Percentiles rank a stretch among this genome's conserved stretches.
phyloP scores from a whole-genome alignment of 2,113 vertebrate species.

The Daphoenositta chrysoptera region DNA sequence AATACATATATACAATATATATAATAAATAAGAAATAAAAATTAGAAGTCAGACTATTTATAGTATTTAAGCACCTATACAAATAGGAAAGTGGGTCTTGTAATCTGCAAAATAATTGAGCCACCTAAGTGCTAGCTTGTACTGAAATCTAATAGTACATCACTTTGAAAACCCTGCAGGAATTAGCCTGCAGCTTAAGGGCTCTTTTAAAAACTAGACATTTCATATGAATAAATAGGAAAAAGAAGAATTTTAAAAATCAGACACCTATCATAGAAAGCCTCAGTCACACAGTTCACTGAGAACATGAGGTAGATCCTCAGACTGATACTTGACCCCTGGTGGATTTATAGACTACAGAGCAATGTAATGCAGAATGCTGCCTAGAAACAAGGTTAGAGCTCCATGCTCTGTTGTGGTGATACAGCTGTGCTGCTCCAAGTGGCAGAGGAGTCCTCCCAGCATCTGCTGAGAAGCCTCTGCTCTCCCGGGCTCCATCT shows the following conservation, averaged over 20 bases:
- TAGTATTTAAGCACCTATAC: background rate
- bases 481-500: background rate
- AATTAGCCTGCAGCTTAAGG: background rate
- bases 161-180: background rate
- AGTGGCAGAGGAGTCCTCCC: background rate
- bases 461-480: background rate
- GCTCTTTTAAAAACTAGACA: background rate
- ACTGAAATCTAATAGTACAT: background rate
- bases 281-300: rapidly evolving
- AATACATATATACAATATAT: background rate
- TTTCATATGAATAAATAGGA: background rate
- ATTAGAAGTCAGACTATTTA: background rate
- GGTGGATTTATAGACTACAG: background rate
- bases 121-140: background rate
- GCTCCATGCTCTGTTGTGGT: background rate
- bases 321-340: background rate
- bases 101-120: background rate
- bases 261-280: background rate
- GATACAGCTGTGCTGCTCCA: background rate
- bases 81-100: background rate
- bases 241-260: background rate
- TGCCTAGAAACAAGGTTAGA: background rate
- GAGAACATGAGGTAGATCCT: background rate
- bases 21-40: background rate
- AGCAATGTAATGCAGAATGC: background rate